phyloP scores from a whole-genome alignment of 2,113 vertebrate species.

The Epinephelus lanceolatus region DNA sequence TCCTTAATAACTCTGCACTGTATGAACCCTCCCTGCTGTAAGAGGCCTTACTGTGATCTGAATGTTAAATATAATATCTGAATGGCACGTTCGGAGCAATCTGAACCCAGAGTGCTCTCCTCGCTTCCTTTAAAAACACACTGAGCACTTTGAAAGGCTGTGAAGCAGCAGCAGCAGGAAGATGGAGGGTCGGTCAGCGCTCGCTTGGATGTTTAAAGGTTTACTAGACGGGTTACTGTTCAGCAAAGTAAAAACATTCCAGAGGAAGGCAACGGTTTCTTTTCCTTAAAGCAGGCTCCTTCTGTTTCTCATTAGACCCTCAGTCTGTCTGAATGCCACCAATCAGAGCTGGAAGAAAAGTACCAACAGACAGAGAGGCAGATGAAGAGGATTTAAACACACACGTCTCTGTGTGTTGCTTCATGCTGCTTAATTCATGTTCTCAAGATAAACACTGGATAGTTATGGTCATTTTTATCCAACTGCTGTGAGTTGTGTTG shows the following conservation, averaged over 20 bases:
- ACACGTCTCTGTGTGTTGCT: background rate
- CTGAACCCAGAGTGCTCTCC: conserved; percentile 4
- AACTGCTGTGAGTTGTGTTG: background rate
- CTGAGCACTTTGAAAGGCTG: background rate
- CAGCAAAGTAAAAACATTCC: conserved; percentile 66
- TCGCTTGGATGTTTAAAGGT: conserved; percentile 1
- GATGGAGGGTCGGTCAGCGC: background rate
- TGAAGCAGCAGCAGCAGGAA: conserved; percentile 7
- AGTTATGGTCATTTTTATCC: background rate
- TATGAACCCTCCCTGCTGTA: background rate
- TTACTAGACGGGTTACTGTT: conserved; percentile 39
- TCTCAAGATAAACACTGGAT: background rate
- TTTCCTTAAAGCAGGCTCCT: conserved; percentile 54
- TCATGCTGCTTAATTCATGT: background rate
- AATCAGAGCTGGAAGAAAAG: conserved; percentile 16
- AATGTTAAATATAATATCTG: conserved; percentile 28
- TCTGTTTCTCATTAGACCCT: conserved; percentile 69
- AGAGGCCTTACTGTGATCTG: background rate
- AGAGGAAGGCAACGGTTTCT: conserved; percentile 26
- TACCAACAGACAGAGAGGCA: background rate
- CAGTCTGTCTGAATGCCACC: conserved; percentile 36
- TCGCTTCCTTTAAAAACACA: conserved; percentile 16
- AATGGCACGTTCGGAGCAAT: conserved; percentile 18
- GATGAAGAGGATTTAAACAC: background rate
- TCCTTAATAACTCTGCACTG: conserved; percentile 1